Base-by-base conservation (phyloP, 1,140 invertebrate species). In the Diuraphis noxia region DNA sequence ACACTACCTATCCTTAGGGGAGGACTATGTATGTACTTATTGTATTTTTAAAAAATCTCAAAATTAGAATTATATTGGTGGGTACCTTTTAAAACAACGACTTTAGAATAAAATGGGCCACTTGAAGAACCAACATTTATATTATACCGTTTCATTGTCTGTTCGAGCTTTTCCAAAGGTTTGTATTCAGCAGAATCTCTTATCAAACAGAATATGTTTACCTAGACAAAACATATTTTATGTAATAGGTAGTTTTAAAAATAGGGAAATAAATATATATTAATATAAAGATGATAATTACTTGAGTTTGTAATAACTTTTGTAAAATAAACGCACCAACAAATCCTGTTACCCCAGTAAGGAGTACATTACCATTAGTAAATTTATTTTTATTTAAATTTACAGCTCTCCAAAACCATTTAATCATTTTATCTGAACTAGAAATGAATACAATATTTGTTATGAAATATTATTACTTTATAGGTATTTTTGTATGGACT, bases 341-440 rank as follows among this genome's bases (percentile, higher is more conserved):
- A 92, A 94, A 95, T 19, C 94, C 94, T 4, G 94, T 94, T 17
- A 93, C 93, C n/a, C 94, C 94, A 19, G 94, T 94, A 52, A 95
- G 90, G 1, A 95, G 92, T 21, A 95, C 93, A 85, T 92, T 93
- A 9, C 93, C 92, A 79, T 41, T 41, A 6, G 72, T 92, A 41
- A 84, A 93, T 86, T 92, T 93, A 63, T 88, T 82, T 82, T 85
- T 92, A n/a, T 90, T 86, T 40, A 93, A 8, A 72, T 92, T 92
- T 10, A 92, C 89, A 17, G 92, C 92, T 79, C 92, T 92, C 93
- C 93, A 93, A 86, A 93, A 93, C 43, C 92, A 91, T 72, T 91
- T 79, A 23, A 93, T 85, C 23, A 40, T 77, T 34, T 92, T 91
- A 72, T 93, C 92, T 52, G 89, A 63, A 49, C 92, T 93, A 52